Conservation (phyloP, 2,888 invertebrate genomes). For the Volucella zonaria region DNA sequence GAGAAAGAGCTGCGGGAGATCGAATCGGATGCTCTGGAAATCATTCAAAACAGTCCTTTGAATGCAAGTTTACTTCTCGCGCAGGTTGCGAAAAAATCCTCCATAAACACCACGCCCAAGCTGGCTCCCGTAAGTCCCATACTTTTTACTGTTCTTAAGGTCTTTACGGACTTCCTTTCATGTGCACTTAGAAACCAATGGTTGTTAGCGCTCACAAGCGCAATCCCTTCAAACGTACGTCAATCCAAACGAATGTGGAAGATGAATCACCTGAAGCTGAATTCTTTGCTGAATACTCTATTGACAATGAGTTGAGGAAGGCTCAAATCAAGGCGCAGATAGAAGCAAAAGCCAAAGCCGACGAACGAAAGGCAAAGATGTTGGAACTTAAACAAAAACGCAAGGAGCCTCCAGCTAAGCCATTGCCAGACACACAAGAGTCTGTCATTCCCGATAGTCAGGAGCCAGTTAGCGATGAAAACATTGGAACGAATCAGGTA, state of each 20-base stretch:
- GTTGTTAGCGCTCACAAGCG: conserved; percentile 80
- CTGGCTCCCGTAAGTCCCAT: conserved; percentile 75
- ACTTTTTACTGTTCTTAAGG: too few relatives aligned
- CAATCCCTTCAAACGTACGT: conserved; percentile 84
- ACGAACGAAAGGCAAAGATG: conserved; percentile 69
- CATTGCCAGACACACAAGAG: conserved; percentile 33
- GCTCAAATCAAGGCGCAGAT: conserved; percentile 51
- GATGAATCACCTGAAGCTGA: conserved; percentile 33
- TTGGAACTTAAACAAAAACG: conserved; percentile 41
- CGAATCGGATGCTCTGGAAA: conserved; percentile 76
- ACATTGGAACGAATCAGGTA: conserved; percentile 71
- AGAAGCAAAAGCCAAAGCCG: conserved; percentile 77
- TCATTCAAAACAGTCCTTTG: conserved; percentile 75
- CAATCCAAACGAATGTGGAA: conserved; percentile 79
- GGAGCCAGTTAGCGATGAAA: conserved; percentile 64
- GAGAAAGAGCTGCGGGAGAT: conserved; percentile 77
- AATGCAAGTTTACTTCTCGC: conserved; percentile 71
- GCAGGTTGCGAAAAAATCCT: conserved; percentile 38
- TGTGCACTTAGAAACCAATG: conserved; percentile 78
- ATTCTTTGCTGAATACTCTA: conserved; percentile 73
- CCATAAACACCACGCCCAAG: conserved; percentile 61
- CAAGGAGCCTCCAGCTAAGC: conserved; percentile 4
- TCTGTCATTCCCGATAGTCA: conserved; percentile 58
- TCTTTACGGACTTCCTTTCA: neutral
- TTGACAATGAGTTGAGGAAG: conserved; percentile 48